Percentiles rank a stretch among this genome's conserved stretches.
Evolutionary conservation across 1,140 invertebrate genomes (phyloP).

Genomic region (Nephila pilipes): DNA sequence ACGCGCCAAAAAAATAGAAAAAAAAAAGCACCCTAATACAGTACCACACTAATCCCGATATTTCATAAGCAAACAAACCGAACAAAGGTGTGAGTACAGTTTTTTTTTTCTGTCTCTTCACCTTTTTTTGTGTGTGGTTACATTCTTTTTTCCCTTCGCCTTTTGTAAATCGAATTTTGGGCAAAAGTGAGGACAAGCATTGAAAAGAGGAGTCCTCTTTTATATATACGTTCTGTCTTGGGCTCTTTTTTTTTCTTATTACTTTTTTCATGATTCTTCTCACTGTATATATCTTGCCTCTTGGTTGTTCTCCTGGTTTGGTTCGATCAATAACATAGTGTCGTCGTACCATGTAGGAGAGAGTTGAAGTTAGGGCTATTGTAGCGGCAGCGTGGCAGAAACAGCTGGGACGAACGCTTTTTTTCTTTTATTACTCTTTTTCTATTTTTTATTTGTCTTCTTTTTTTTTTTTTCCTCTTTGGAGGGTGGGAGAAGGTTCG

Average conservation of each 20-base stretch:
- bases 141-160: background rate
- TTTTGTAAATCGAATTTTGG: conserved; percentile 70
- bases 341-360: background rate
- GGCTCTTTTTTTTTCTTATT: background rate
- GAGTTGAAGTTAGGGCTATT: background rate
- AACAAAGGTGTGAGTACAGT: conserved; percentile 51
- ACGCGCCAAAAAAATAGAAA: conserved; percentile 9
- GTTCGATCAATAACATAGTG: conserved; percentile 53
- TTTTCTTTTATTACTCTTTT: background rate
- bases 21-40: conserved; percentile 24
- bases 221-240: conserved; percentile 39
- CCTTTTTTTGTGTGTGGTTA: background rate
- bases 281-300: background rate
- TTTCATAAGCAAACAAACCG: conserved; percentile 71
- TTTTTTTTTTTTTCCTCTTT: conserved; percentile 14
- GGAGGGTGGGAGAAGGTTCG: background rate
- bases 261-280: background rate
- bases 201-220: conserved; percentile 59
- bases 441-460: background rate
- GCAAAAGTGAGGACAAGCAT: conserved; percentile 70
- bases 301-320: conserved; percentile 11
- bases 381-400: conserved; percentile 7
- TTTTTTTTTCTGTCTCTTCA: background rate
- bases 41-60: conserved; percentile 64
- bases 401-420: conserved; percentile 57